Base-by-base conservation (phyloP, 2,888 invertebrate genomes). In the Nymphalis urticae region DNA sequence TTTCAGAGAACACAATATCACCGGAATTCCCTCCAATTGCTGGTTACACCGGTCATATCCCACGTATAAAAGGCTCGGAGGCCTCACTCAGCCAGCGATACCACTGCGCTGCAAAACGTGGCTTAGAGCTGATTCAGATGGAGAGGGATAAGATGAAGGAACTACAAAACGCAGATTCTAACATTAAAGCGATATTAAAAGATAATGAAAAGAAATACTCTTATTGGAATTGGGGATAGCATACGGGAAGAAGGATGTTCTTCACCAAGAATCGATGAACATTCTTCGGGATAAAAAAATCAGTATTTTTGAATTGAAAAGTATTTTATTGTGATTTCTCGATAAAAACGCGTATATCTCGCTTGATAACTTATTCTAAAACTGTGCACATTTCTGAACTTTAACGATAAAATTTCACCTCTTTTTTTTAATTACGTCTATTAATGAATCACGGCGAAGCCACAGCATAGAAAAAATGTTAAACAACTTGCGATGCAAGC, bases 11-110 rank as follows among this genome's bases (percentile, higher is more conserved):
- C 84, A 93, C 94, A 73, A 92, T 94, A 82, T 94, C 95, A 9
- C 94, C 95, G 0, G 95, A 95, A 80, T 94, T 93, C 76, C 95
- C 95, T 24, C 95, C 95, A 19, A 95, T 95, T 76, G 95, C 95
- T 0, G 95, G 96, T 10, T 95, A 96, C 84, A 95, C 96, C 0
- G 96, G 95, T 5, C 95, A 95, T 81, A 95, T 96, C 71, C 95
- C 95, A 5, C 92, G 95, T 59, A 94, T 95, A 64, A 95, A 94
- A 79, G 95, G 95, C 17, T 93, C 94, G 0, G 95, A 95, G 81
- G 94, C 94, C 0, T 95, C 95, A 0, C 88, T 95, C n/a, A 95
- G 95, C 69, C 94, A 95, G 79, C 85, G 95, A 71, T 95, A 95
- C 81, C 94, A 95, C 73, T 94, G 94, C 77, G 95, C 95, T 0